Conservation (phyloP, 2,888 invertebrate genomes). For the Allolobophora icterica region DNA sequence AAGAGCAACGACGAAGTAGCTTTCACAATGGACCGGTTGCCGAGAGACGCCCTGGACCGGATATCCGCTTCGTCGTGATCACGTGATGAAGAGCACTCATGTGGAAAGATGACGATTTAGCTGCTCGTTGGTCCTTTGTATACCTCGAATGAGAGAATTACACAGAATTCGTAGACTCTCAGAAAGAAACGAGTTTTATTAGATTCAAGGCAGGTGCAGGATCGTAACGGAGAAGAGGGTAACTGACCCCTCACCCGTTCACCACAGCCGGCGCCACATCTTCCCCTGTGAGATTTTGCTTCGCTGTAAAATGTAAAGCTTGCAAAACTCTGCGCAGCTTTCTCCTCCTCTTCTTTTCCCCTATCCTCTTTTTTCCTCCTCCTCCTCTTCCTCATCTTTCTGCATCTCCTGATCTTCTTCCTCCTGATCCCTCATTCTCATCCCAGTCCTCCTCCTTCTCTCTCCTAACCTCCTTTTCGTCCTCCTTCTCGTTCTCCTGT, state of each 20-base stretch:
- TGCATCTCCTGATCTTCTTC: too few relatives aligned
- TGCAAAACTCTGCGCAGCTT: too few relatives aligned
- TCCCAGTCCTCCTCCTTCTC: too few relatives aligned
- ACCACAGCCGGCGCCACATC: background rate
- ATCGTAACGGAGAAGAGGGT: background rate
- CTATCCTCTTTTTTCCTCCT: too few relatives aligned
- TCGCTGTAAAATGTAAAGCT: too few relatives aligned
- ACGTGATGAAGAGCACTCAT: background rate
- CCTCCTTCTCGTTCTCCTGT: too few relatives aligned
- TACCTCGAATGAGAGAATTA: background rate
- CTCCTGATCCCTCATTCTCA: too few relatives aligned
- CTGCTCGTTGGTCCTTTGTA: background rate
- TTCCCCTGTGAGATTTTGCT: too few relatives aligned
- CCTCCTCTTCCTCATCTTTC: too few relatives aligned
- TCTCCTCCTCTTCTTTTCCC: too few relatives aligned
- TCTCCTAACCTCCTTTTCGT: too few relatives aligned
- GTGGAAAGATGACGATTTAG: background rate
- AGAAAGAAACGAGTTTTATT: too few relatives aligned
- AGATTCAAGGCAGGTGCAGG: background rate
- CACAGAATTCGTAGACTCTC: background rate
- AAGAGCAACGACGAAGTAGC: background rate
- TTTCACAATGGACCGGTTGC: background rate
- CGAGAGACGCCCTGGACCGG: background rate
- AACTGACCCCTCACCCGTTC: background rate
- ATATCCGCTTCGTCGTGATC: background rate